Conservation (phyloP, 2,113 vertebrate genomes). For the Romanogobio albipinnatus region DNA sequence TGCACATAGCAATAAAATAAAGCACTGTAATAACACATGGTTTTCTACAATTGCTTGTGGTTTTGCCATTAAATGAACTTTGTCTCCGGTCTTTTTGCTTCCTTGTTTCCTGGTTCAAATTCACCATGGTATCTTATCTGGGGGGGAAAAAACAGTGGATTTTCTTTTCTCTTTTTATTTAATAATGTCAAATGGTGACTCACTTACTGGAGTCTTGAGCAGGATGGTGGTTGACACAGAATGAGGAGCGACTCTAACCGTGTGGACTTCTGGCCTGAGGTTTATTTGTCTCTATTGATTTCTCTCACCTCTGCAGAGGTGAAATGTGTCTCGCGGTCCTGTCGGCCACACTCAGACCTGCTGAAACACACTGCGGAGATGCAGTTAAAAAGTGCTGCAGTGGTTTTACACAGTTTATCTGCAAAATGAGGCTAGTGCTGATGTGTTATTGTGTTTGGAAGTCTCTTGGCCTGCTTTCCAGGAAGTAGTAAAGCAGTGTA, state of each 20-base stretch:
- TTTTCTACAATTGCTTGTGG: conserved; percentile 38
- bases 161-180: conserved; percentile 47
- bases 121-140: not conserved
- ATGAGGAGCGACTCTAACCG: conserved; percentile 39
- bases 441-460: conserved; percentile 49
- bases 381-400: conserved; percentile 44
- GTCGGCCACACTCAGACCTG: conserved; percentile 20
- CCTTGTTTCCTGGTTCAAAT: not conserved
- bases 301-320: conserved; percentile 49
- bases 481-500: conserved; percentile 26
- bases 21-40: conserved; percentile 43
- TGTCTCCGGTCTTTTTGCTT: not conserved
- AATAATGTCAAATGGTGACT: conserved; percentile 49
- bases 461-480: conserved; percentile 47
- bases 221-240: conserved; percentile 48
- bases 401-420: conserved; percentile 42
- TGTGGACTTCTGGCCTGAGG: conserved; percentile 43
- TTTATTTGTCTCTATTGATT: conserved; percentile 59
- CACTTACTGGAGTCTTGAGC: conserved; percentile 32
- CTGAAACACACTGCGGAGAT: conserved; percentile 35
- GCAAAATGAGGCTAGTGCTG: conserved; percentile 52
- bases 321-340: conserved; percentile 36
- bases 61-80: conserved; percentile 50
- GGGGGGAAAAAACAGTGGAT: not conserved
- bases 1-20: conserved; percentile 54